These are phyloP conservation scores for Dicaeum eximium DNA, from an alignment of 2,113 vertebrate genomes.

Conservation along the genomic window DNA sequence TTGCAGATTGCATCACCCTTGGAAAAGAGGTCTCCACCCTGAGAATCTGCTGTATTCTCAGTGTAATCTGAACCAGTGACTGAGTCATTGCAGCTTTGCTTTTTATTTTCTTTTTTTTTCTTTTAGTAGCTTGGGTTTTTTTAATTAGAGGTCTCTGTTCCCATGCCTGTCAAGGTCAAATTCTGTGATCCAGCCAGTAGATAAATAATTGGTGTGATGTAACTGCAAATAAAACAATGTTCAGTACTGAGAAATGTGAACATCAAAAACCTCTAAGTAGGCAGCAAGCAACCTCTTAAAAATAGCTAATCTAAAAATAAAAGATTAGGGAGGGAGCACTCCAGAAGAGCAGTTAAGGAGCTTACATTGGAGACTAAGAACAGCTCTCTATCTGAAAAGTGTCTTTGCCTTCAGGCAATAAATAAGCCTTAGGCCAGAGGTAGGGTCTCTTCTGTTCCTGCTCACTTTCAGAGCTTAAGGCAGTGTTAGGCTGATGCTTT, in stretches of 20 bases:
- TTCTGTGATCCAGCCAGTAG: background rate
- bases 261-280: background rate
- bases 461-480: background rate
- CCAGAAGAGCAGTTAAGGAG: conserved; percentile 17
- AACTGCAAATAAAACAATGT: background rate
- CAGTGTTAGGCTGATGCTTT: background rate
- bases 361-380: background rate
- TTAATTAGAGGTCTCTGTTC: background rate
- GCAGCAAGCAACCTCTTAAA: conserved; percentile 7
- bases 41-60: background rate
- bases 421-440: background rate
- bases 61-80: background rate
- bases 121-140: background rate
- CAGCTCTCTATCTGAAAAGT: background rate
- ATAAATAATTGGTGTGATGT: background rate
- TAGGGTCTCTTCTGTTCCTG: background rate
- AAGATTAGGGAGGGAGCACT: background rate
- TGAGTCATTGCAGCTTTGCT: background rate
- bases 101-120: background rate
- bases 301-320: conserved; percentile 49
- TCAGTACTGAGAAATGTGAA: background rate
- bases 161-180: background rate
- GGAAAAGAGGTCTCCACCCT: background rate
- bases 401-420: background rate
- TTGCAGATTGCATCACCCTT: background rate